Base-by-base conservation (phyloP, 2,888 invertebrate species). In the Patella depressa region DNA sequence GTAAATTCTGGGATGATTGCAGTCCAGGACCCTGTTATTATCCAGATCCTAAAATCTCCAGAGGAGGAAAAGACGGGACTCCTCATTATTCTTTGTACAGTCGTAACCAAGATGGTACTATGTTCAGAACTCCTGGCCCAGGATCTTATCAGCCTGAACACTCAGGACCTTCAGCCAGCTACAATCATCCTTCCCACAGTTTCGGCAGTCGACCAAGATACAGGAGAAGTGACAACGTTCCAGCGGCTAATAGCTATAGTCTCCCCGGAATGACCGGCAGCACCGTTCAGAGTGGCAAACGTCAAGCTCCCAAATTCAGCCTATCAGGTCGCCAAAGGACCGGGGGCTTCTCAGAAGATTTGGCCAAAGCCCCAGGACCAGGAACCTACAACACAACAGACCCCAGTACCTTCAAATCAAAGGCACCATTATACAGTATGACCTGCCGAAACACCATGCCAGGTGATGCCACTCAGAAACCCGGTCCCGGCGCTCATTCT, bases 401-500 rank as follows among this genome's bases (percentile, higher is more conserved):
- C 85, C 94, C 95, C 74, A 93, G 94, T 80, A 88, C 90, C 57
- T 92, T 92, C 89, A 93, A 93, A 86, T 83, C 87, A 71, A 92
- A 92, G 82, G 94, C 96, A 45, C 98, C 98, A 0, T 94, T 96
- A 82, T 98, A 96, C 91, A 96, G 96, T 73, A 96, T 98, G 91
- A 95, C 96, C 75, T 95, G 95, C 73, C 94, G 97, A 80, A 95
- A 95, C 87, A 94, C 94, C 87, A 91, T 95, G 82, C 96, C 96
- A 0, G 94, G 94, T 11, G 96, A 97, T 91, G 94, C 95, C 82
- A 95, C 95, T 71, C 93, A 94, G 89, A 96, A 95, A 90, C 97
- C 97, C 45, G 98, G 98, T 83, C 98, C 98, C 78, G 98, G 97
- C 86, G 96, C 96, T 82, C 96, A 98, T 92, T 96, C 95, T 83